Base-by-base conservation (phyloP, 2,888 invertebrate species). In the Pyrrhosoma nymphula region DNA sequence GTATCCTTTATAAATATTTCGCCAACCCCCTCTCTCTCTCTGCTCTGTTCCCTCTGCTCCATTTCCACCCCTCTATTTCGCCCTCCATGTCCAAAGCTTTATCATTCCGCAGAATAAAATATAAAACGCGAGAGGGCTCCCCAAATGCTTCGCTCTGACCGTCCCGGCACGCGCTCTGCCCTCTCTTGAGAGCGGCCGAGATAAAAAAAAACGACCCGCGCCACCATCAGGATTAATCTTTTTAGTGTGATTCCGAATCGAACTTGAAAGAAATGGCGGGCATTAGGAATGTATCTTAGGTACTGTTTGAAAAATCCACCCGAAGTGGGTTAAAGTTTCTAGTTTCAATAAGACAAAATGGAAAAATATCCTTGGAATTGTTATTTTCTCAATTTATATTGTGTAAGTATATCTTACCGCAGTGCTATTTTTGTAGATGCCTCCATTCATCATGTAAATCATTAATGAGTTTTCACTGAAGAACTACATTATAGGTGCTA, bases 1-100 rank as follows among this genome's bases (percentile, higher is more conserved):
- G 69, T 26, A 69, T 69, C 26, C 69, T 69, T 69, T 82, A 82
- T 82, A 82, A 82, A 35, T 82, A 82, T 82, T 82, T 35, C 35
- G 0, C 26, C n/a, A 12, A 8, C 8, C 47, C 47, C 8, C 47
- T 47, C 47, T n/a, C 8, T n/a, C n/a, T 23, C n/a, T n/a, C 1
- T n/a, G n/a, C n/a, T 69, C n/a, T 69, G n/a, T n/a, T 23, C 26
- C n/a, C 12, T n/a, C 75, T 35, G 16, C 35, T 35, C 35, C 35
- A 16, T 35, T 35, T 14, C 82, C 82, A 12, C 35, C 35, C 35
- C 35, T 35, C 3, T 35, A n/a, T 35, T 3, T 35, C 82, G 35
- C 14, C 82, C 26, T 35, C 82, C 82, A 82, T n/a, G 69, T 69
- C 82, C 82, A 14, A 35, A 35, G 82, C 82, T 35, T 82, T 82